Conservation (phyloP, 2,797 vertebrate species). For the Microctenopoma steveboyesi region DNA sequence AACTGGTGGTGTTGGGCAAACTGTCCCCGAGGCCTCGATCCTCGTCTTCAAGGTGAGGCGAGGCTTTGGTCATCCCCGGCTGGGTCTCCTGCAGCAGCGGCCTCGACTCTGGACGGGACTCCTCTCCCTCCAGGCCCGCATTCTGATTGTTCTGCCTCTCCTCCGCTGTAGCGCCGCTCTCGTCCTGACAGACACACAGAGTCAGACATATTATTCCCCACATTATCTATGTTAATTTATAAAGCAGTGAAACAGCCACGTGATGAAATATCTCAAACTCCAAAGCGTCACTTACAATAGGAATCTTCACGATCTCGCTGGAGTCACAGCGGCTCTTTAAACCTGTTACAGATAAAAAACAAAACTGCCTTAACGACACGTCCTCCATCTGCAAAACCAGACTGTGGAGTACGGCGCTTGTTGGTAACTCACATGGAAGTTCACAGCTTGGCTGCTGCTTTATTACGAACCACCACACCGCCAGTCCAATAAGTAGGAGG, state of each 20-base stretch:
- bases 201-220: neutral
- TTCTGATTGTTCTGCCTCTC: conserved; percentile 82
- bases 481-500: accelerated
- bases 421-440: conserved; percentile 67
- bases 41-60: conserved; percentile 81
- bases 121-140: conserved; percentile 80
- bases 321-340: conserved; percentile 58
- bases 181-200: conserved; percentile 63
- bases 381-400: neutral
- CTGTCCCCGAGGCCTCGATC: conserved; percentile 86
- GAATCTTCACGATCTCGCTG: conserved; percentile 81
- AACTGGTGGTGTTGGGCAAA: conserved; percentile 86
- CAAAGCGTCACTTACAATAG: conserved; percentile 77
- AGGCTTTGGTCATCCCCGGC: conserved; percentile 73
- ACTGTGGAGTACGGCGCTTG: neutral
- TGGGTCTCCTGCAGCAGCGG: conserved; percentile 85
- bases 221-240: neutral
- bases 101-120: conserved; percentile 74
- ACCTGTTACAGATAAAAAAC: conserved; percentile 55
- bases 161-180: conserved; percentile 74
- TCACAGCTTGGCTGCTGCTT: conserved; percentile 55
- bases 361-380: conserved; percentile 13
- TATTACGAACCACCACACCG: conserved; percentile 53
- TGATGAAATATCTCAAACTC: neutral
- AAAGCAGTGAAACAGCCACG: neutral